Percentiles rank a stretch among this genome's conserved stretches.
These are phyloP conservation scores for Uria aalge DNA, from an alignment of 2,113 vertebrate genomes.

Conservation along the genomic window DNA sequence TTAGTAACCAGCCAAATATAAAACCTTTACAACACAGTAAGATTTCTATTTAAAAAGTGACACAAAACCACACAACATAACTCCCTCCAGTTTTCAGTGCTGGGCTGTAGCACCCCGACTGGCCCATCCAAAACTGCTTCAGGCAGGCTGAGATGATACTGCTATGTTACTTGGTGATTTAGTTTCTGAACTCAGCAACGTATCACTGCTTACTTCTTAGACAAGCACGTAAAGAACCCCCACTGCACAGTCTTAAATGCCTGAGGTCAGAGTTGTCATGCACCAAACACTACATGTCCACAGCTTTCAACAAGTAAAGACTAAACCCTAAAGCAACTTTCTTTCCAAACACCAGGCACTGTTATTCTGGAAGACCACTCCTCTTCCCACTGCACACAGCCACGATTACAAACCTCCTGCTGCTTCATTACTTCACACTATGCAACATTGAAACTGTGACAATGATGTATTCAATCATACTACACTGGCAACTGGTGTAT, in stretches of 20 bases:
- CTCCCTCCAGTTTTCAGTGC: neutral
- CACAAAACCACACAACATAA: neutral
- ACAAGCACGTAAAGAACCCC: neutral
- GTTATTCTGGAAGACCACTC: neutral
- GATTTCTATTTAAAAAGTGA: neutral
- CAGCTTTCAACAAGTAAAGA: neutral
- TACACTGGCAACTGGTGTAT: neutral
- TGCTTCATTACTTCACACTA: neutral
- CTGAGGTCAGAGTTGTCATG: neutral
- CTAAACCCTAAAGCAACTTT: neutral
- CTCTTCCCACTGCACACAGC: neutral
- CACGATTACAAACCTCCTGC: neutral
- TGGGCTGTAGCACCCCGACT: neutral
- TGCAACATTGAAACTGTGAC: neutral
- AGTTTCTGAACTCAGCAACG: neutral
- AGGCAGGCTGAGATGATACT: neutral
- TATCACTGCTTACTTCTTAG: neutral
- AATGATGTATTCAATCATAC: neutral
- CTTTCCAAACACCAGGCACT: neutral
- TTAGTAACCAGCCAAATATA: neutral
- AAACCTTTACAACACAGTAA: neutral
- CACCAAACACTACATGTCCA: neutral
- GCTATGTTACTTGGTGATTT: neutral
- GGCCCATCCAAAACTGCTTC: neutral
- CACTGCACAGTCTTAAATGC: rapidly evolving